Percentiles rank a stretch among this genome's conserved stretches.
Evolutionary conservation across 2,113 vertebrate species (phyloP).

Genomic region (Misgurnus mizolepis): DNA sequence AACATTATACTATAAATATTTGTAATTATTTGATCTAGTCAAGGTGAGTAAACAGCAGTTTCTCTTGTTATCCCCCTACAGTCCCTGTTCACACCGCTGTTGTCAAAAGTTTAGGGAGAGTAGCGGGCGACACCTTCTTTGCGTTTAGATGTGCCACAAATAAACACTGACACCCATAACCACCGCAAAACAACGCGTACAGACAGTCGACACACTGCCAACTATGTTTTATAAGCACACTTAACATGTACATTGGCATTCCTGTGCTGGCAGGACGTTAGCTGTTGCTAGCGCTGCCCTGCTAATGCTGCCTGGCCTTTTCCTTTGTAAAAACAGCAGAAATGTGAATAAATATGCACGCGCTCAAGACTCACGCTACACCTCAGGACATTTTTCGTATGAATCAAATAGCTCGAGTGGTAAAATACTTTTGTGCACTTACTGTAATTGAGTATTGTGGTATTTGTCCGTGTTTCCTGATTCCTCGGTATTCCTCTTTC

Average conservation of each 20-base stretch:
- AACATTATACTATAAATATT: neutral
- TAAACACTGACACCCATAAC: neutral
- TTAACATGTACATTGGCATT: slow-evolving; percentile 8
- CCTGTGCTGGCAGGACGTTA: slow-evolving; percentile 20
- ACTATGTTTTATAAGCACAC: neutral
- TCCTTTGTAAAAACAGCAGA: slow-evolving; percentile 32
- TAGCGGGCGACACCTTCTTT: neutral
- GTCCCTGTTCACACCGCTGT: neutral
- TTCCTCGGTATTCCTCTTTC: slow-evolving; percentile 58
- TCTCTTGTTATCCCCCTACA: neutral
- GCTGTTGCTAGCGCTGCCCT: slow-evolving; percentile 29
- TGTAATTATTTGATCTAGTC: neutral
- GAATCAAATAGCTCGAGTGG: neutral
- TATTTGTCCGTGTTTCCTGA: slow-evolving; percentile 61
- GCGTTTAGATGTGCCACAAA: neutral
- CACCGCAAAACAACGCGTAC: neutral
- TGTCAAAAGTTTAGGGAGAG: slow-evolving; percentile 30
- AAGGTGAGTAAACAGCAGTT: neutral
- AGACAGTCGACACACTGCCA: neutral
- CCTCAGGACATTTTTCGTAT: neutral
- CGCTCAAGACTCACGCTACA: neutral
- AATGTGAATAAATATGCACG: neutral
- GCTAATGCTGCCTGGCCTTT: slow-evolving; percentile 57
- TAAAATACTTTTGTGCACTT: slow-evolving; percentile 20
- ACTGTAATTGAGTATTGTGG: slow-evolving; percentile 45